phyloP scores from a whole-genome alignment of 2,797 vertebrate genomes.

The Pangasius macronema region DNA sequence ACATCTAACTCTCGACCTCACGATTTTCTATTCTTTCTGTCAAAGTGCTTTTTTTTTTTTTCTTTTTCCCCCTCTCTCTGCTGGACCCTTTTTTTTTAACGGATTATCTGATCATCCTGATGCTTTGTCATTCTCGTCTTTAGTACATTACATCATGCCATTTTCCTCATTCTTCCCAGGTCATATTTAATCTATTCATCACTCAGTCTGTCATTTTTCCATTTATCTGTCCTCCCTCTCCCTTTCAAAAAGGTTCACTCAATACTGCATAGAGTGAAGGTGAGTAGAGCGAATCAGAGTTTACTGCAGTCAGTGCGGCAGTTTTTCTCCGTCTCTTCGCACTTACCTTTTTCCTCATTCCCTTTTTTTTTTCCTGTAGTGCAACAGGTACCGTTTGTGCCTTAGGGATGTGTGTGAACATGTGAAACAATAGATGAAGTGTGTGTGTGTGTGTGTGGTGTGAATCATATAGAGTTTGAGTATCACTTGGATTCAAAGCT shows the following conservation, averaged over 20 bases:
- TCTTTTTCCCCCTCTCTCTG: neutral
- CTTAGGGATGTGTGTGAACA: slow-evolving; percentile 29
- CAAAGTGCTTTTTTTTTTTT: slow-evolving; percentile 17
- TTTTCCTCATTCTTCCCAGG: slow-evolving; percentile 32
- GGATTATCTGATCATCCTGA: slow-evolving; percentile 34
- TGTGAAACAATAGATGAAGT: slow-evolving; percentile 56
- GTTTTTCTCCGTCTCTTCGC: slow-evolving; percentile 19
- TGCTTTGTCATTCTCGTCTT: slow-evolving; percentile 49
- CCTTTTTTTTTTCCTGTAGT: slow-evolving; percentile 6
- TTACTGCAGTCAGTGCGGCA: slow-evolving; percentile 51
- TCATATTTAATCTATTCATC: slow-evolving; percentile 37
- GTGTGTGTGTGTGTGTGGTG: neutral
- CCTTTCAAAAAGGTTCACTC: slow-evolving; percentile 56
- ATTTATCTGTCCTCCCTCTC: slow-evolving; percentile 38
- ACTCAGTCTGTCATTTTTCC: slow-evolving; percentile 39
- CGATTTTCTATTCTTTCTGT: slow-evolving; percentile 58
- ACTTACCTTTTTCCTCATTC: neutral
- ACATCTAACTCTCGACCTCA: slow-evolving; percentile 63
- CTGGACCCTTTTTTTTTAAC: slow-evolving; percentile 48
- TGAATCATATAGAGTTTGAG: neutral
- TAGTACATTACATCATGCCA: slow-evolving; percentile 22
- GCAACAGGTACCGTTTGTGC: slow-evolving; percentile 46
- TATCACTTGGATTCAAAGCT: neutral
- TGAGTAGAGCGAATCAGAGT: slow-evolving; percentile 65
- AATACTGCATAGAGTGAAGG: slow-evolving; percentile 65